These are phyloP conservation scores for Siniperca knerii DNA, from an alignment of 2,113 vertebrate species.

Conservation along the genomic window DNA sequence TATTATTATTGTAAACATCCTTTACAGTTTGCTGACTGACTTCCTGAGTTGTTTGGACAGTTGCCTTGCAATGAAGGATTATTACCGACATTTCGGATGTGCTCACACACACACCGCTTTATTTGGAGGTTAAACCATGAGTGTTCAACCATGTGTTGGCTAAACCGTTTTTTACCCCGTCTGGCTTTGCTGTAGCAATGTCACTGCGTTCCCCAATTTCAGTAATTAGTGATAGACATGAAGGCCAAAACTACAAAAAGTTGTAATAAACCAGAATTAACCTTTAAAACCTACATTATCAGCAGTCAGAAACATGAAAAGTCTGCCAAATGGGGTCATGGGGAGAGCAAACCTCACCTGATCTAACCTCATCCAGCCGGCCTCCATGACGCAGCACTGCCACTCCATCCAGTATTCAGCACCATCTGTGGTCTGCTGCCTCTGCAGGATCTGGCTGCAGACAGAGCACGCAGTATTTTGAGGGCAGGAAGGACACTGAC, in stretches of 20 bases:
- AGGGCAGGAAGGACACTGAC: conserved; percentile 40
- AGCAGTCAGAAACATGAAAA: conserved; percentile 3
- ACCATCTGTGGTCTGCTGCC: conserved; percentile 68
- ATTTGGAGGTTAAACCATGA: too few relatives aligned
- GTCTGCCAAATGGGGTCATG: conserved; percentile 41
- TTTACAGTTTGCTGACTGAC: not conserved
- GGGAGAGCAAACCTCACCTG: conserved; percentile 42
- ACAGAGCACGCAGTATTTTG: conserved; percentile 18
- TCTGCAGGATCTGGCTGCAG: conserved; percentile 21
- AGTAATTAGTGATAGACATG: not conserved
- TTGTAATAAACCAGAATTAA: not conserved
- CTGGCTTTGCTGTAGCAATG: not conserved
- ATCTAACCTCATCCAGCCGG: conserved; percentile 39
- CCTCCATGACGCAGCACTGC: conserved; percentile 57
- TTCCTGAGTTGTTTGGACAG: not conserved
- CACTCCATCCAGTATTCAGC: conserved; percentile 75
- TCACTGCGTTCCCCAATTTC: not conserved
- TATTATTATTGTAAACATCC: not conserved
- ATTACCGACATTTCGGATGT: not conserved
- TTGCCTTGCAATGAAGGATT: not conserved
- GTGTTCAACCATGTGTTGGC: too few relatives aligned
- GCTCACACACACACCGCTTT: not conserved
- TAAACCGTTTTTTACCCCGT: not conserved
- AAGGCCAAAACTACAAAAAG: not conserved
- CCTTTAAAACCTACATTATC: not conserved